Evolutionary conservation across 2,888 invertebrate species (phyloP), one percentile per base, ranked within the genome.

Genomic region (Aspidiotus rigidus): DNA sequence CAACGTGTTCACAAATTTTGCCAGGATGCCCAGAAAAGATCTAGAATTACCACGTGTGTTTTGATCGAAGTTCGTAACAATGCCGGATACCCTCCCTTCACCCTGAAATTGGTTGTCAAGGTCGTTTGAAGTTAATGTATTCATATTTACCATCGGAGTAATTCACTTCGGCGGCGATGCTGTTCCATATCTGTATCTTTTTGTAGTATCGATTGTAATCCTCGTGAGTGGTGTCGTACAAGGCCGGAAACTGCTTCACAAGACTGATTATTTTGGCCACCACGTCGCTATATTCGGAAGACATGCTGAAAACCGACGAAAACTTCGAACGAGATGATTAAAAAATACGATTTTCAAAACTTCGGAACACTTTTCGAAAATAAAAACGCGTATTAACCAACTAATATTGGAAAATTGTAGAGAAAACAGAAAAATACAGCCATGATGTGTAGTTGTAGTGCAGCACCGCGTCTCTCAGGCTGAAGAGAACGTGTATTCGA

Each of bases 151-250:
- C 66, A 28, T 66, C 66, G 5, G 66, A 66, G 42, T 66, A 66
- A 13, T 66, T 66, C 10, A 66, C 66, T 66, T 66, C 66, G 17
- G 66, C 44, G 15, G 66, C 66, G 57, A 66, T 66, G 41, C 8
- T 59, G 16, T 66, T 66, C 66, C 66, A 66, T 44, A 66, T 66
- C 44, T 66, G 66, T 66, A 66, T 66, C 59, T 66, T 66, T 44
- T 66, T 66, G 59, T 66, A 59, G 56, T 66, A 66, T 41, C 59
- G 42, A 44, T 66, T 66, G 49, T 66, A 66, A 28, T 66, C 66
- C 28, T 66, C 66, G 59, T 66, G 66, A 8, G 66, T 42, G 56
- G 66, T 66, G 41, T 66, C 66, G 44, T 66, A 66, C 7, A 66
- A 13, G 9, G 66, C 66, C 42, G 66, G 66, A 59, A 42, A 66